Conservation (phyloP, 2,888 invertebrate species). For the Frankliniella fusca region DNA sequence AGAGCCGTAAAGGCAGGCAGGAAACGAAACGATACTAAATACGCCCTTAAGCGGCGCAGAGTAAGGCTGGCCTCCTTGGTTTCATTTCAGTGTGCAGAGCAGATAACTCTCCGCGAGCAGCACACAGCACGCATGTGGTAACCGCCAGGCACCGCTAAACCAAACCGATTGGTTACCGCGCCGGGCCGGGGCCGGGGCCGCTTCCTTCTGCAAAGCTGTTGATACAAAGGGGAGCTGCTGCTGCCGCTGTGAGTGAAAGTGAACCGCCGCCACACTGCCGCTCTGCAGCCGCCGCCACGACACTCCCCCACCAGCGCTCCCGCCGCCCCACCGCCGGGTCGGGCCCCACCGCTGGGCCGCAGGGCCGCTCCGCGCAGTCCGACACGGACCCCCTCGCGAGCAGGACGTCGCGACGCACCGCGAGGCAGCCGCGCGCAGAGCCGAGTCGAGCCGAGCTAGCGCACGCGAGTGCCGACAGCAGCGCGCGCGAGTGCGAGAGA, state of each 20-base stretch:
- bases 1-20: too few relatives aligned
- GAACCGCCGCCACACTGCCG: not conserved
- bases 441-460: not conserved
- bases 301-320: not conserved
- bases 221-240: conserved; percentile 14
- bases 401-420: not conserved
- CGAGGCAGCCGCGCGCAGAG: too few relatives aligned
- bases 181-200: not conserved
- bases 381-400: not conserved
- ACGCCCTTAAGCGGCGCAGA: too few relatives aligned
- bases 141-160: too few relatives aligned
- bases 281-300: not conserved
- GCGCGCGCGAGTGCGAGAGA: not conserved
- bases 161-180: too few relatives aligned
- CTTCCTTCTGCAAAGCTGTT: conserved; percentile 20
- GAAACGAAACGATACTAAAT: too few relatives aligned
- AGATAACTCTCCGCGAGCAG: too few relatives aligned
- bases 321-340: not conserved
- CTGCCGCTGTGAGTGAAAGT: conserved; percentile 17
- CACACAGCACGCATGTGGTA: too few relatives aligned
- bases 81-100: too few relatives aligned
- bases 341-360: not conserved
- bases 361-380: not conserved
- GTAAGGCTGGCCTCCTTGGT: too few relatives aligned
- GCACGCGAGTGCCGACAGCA: not conserved